Evolutionary conservation across 2,888 invertebrate genomes (phyloP).

Genomic region (Tetanocera ferruginea): DNA sequence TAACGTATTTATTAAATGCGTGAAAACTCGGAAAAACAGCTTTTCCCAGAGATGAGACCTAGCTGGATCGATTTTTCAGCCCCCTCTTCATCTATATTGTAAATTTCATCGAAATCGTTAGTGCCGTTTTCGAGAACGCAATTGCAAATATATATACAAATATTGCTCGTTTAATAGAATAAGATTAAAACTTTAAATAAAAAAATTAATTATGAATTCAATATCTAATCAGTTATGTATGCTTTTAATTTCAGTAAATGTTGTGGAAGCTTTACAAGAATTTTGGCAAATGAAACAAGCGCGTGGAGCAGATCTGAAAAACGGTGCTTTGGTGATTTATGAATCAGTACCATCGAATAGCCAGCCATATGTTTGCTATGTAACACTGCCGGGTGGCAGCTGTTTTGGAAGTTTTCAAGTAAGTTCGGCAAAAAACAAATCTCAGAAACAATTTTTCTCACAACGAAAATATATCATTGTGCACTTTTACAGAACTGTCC

Average conservation of each 20-base stretch:
- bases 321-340: constrained; percentile 93
- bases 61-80: too few relatives aligned
- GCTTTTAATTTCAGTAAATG: constrained; percentile 79
- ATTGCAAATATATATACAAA: too few relatives aligned
- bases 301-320: constrained; percentile 85
- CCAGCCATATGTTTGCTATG: constrained; percentile 95
- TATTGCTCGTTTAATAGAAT: too few relatives aligned
- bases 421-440: constrained; percentile 49
- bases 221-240: neutral
- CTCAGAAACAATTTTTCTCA: neutral
- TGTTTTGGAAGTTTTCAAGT: constrained; percentile 97
- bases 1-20: too few relatives aligned
- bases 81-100: too few relatives aligned
- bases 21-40: too few relatives aligned
- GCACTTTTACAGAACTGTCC: constrained; percentile 82
- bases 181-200: too few relatives aligned
- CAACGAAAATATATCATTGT: neutral
- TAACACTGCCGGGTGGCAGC: constrained; percentile 94
- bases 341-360: constrained; percentile 93
- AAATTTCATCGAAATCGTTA: too few relatives aligned
- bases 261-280: constrained; percentile 95
- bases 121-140: too few relatives aligned
- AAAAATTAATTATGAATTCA: too few relatives aligned
- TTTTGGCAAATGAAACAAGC: constrained; percentile 98
- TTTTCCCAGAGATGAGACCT: too few relatives aligned